Percentiles rank a stretch among this genome's conserved stretches.
These are phyloP conservation scores for Dromas ardeola DNA, from an alignment of 2,113 vertebrate species.

Conservation along the genomic window DNA sequence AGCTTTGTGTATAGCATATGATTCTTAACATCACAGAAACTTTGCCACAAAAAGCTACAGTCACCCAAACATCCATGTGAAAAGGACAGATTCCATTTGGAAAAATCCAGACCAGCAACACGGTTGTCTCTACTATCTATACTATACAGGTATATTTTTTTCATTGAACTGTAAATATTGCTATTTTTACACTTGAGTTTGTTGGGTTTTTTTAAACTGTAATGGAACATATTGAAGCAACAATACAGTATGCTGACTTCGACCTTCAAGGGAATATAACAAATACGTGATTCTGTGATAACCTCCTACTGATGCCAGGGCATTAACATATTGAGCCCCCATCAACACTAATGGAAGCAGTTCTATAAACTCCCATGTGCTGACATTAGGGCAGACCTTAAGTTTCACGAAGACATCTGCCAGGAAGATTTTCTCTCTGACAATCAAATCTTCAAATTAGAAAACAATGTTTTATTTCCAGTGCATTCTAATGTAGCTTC, in stretches of 20 bases:
- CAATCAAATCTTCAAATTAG: background rate
- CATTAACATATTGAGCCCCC: background rate
- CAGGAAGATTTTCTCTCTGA: background rate
- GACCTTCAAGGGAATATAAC: background rate
- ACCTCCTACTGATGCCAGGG: background rate
- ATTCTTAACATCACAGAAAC: slow-evolving; percentile 32
- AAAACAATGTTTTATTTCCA: slow-evolving; percentile 5
- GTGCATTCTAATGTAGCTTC: slow-evolving; percentile 23
- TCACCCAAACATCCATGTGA: background rate
- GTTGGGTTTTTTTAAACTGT: background rate
- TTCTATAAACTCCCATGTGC: background rate
- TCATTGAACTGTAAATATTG: slow-evolving; percentile 50
- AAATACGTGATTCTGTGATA: no score
- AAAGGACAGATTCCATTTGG: slow-evolving; percentile 24
- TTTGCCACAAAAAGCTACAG: slow-evolving; percentile 63
- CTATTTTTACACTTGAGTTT: slow-evolving; percentile 48
- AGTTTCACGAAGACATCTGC: background rate
- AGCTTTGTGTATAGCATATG: slow-evolving; percentile 40
- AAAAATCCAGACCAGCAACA: slow-evolving; percentile 40
- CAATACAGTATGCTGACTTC: background rate
- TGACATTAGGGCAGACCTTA: background rate
- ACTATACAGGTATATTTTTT: slow-evolving; percentile 44
- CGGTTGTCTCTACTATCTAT: slow-evolving; percentile 38
- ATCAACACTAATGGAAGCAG: background rate
- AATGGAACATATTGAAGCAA: slow-evolving; percentile 28